Evolutionary conservation across 2,888 invertebrate genomes (phyloP), one percentile per base, ranked within the genome.

Genomic region (Polymixis lichenea): DNA sequence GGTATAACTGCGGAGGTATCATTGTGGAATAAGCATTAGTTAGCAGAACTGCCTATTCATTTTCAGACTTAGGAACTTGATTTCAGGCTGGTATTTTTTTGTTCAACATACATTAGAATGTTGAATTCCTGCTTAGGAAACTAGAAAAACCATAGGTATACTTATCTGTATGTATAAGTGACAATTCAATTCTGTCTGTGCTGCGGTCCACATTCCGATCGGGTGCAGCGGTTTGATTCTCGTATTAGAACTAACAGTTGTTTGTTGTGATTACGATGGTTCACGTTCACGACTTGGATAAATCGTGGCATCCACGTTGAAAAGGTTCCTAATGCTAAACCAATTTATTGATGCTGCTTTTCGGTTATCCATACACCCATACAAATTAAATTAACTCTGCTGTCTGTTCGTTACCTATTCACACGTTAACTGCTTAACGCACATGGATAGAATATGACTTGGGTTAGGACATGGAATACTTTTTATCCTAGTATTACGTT

Each of bases 201-300:
- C n/a, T 53, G 51, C 15, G 9, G 19, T 53, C 53, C 43, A 19
- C 64, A 77, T 78, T 78, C 53, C 78, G 19, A 53, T 64, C 8
- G 15, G 32, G n/a, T 32, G 43, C 8, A 66, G 75, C 22, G 78
- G 53, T 78, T 78, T 66, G 67, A 53, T 78, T 25, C 32, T 15
- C 28, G 38, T 66, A 8, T 66, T 46, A 17, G 32, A 66, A 66
- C 17, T 25, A 32, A 32, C 32, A 32, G 32, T 55, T 55, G 46
- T 64, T 64, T 15, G 38, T 51, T n/a, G 22, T n/a, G n/a, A 32
- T 17, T 55, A 9, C 19, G 28, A 19, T 46, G 28, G 53, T 46
- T 55, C 19, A 3, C 49, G 5, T 49, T 71, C 9, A 25, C 67
- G 61, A 15, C 13, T 25, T n/a, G 38, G 8, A 25, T 38, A 22